A percentile compares a stretch with the other conserved stretches of the same genome.
These are phyloP conservation scores for Coregonus sp. DNA, from an alignment of 2,797 vertebrate genomes.

Conservation along the genomic window DNA sequence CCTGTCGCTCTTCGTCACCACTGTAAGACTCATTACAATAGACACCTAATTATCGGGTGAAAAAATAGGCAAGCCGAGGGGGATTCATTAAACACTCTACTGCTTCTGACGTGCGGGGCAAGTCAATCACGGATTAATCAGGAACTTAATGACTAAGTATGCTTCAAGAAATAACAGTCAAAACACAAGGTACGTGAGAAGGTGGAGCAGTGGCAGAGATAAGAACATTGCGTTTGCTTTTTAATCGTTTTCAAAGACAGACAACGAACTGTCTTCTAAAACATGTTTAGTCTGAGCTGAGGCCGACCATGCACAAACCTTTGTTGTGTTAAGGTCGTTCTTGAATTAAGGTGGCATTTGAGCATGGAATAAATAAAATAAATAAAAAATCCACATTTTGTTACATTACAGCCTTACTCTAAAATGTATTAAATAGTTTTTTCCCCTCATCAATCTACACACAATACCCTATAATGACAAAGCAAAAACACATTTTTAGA, in stretches of 20 bases:
- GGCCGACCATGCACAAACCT: not conserved
- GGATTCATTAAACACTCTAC: conserved; percentile 20
- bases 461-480: no score
- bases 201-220: not conserved
- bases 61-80: not conserved
- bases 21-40: not conserved
- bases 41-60: not conserved
- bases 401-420: no score
- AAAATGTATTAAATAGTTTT: no score
- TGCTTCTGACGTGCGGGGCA: conserved; percentile 11
- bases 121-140: conserved; percentile 21
- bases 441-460: no score
- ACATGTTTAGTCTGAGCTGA: not conserved
- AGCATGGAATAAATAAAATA: no score
- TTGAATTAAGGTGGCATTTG: no score
- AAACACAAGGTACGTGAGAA: not conserved
- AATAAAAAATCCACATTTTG: no score
- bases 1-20: no score
- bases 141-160: conserved; percentile 1
- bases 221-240: not conserved
- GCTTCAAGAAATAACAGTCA: not conserved
- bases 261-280: not conserved
- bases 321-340: not conserved
- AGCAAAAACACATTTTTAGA: no score
- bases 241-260: not conserved